Base-by-base conservation (phyloP, 2,113 vertebrate species). In the Calcarius ornatus region DNA sequence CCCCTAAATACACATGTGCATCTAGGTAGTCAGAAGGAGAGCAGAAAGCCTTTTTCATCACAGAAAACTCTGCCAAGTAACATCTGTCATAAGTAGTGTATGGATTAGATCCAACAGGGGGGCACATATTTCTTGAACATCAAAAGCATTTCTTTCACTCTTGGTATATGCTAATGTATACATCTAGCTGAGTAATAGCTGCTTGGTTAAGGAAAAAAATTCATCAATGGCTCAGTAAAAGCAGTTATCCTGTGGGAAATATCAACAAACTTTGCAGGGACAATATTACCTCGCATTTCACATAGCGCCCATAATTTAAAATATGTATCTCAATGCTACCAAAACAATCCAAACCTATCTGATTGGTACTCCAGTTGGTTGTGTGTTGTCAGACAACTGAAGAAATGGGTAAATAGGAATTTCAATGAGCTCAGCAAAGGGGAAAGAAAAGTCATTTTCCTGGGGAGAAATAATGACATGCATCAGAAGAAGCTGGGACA, bases 1-100 rank as follows among this genome's bases (percentile, higher is more conserved):
- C 43, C 7, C 6, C 15, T 61, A 31, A 2, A 3, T 69, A 5
- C 4, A 16, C 9, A 14, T 6, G 6, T 5, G 2, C 22, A 4
- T 10, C 23, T 23, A 28, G 6, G 10, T 5, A 7, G 25, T 79
- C 56, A 71, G 76, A 92, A 45, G 10, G 5, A 78, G 12, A 81
- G 7, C 6, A 70, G 47, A 20, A 54, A 73, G 21, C 33, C 9
- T 42, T 68, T 53, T 64, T 35, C 25, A 24, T 64, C n/a, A 53
- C 23, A 48, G 30, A 56, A 69, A 76, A 28, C 5, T 42, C 63
- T 16, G 22, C 72, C 31, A 56, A 48, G 11, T 53, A 76, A 56
- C 4, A 10, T 33, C 15, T 53, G 5, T 11, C 19, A 31, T 10
- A 72, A 56, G 17, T 45, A n/a, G 18, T 10, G 12, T 16, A 6